Base-by-base conservation (phyloP, 2,888 invertebrate species). In the Galerucella calmariensis region DNA sequence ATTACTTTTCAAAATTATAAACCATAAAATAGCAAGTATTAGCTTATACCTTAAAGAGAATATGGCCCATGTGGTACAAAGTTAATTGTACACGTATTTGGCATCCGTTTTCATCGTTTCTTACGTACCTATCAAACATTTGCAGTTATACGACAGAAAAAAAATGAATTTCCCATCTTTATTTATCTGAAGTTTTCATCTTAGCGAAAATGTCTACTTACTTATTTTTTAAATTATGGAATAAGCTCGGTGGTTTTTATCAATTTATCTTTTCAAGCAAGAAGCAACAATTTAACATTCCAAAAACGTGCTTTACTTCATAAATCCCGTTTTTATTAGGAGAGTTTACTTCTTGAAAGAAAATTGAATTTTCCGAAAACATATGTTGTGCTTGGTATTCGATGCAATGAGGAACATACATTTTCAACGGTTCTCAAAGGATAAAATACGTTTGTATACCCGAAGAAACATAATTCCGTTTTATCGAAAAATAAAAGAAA, bases 301-400 rank as follows among this genome's bases (percentile, higher is more conserved):
- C 51, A 20, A 51, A 67, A 67, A 61, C 72, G 72, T 67, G 53
- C 61, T 61, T 59, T 53, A 67, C 72, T 72, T 67, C 67, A 72
- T 72, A 67, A 72, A 72, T 72, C 67, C 59, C 67, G 67, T 72
- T 67, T 67, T 72, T 58, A 67, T 72, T 70, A 70, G 63, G 53
- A 70, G 70, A 70, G 51, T 70, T 63, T 51, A 53, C 61, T 41
- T 61, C 35, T 70, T 27, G 63, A 10, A 63, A 51, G 46, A 62
- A 70, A 70, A 70, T 70, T 70, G 70, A 70, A 70, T 70, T 70
- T 70, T 62, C 51, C n/a, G 63, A 63, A 70, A 70, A 70, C 70
- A 70, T 35, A 70, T 63, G 70, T 63, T 70, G 51, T 67, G 67
- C 51, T 16, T 24, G 67, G 51, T 53, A 67, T 51, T 14, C 14